These are phyloP conservation scores for Didymodactylos carnosus DNA, from an alignment of 2,888 invertebrate species.

Conservation along the genomic window DNA sequence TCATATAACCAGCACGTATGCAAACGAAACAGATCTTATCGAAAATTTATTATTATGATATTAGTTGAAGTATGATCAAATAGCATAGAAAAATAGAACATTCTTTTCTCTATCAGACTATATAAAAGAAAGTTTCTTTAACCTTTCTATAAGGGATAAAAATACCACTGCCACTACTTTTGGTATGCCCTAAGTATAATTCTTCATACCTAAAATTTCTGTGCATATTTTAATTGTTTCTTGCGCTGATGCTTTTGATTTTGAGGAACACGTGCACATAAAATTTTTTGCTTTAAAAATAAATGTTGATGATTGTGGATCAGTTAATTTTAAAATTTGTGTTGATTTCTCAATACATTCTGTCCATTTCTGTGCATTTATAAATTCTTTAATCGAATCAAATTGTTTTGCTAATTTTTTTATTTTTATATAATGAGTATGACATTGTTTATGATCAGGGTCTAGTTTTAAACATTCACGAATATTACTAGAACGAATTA, in stretches of 20 bases:
- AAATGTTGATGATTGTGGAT: background rate
- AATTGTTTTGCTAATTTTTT: conserved; percentile 67
- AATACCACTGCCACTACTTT: no score
- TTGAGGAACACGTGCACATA: conserved; percentile 19
- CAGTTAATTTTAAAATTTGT: background rate
- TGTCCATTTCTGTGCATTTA: conserved; percentile 25
- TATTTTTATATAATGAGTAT: conserved; percentile 79
- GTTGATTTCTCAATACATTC: conserved; percentile 23
- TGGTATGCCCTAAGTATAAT: no score
- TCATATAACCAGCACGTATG: no score
- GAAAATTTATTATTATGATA: no score
- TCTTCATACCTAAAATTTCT: conserved; percentile 54
- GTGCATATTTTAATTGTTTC: conserved; percentile 58
- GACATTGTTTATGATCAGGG: conserved; percentile 88
- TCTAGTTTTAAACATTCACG: conserved; percentile 88
- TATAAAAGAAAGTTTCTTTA: no score
- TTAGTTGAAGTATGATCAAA: no score
- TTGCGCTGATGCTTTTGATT: conserved; percentile 50
- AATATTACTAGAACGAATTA: conserved; percentile 48
- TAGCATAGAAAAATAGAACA: no score
- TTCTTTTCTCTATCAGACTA: no score
- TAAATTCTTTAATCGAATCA: conserved; percentile 33
- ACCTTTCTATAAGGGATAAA: no score
- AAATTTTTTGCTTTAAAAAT: background rate
- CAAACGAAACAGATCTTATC: no score